Percentiles rank a stretch among this genome's conserved stretches.
Evolutionary conservation across 2,797 vertebrate genomes (phyloP).

Genomic region (Peromyscus attwateri): DNA sequence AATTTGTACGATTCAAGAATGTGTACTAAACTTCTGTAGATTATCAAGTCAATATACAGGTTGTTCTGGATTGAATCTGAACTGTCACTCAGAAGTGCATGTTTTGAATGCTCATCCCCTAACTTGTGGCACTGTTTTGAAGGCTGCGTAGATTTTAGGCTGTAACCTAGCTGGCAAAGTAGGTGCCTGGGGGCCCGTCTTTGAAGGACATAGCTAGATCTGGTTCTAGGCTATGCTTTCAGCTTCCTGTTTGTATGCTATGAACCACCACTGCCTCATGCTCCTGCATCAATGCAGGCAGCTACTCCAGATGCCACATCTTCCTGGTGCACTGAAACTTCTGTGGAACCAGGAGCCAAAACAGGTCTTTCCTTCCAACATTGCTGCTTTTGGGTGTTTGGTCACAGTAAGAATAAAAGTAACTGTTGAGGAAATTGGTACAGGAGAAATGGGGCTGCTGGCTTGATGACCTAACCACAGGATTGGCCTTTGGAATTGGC

Average conservation of each 20-base stretch:
- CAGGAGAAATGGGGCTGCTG: neutral
- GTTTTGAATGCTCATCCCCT: too few species aligned
- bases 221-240: neutral
- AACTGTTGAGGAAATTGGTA: neutral
- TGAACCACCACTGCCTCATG: neutral
- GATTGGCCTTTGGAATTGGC: neutral
- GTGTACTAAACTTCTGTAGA: neutral
- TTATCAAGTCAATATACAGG: neutral
- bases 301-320: too few species aligned
- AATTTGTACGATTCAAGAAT: neutral
- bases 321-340: neutral
- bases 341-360: neutral
- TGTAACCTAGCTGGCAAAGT: neutral
- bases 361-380: neutral
- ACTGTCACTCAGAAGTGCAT: neutral
- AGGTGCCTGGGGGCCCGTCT: neutral
- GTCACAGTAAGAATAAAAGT: neutral
- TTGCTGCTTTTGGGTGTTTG: neutral
- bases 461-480: neutral
- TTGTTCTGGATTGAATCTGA: neutral
- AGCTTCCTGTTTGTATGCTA: neutral
- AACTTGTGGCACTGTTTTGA: neutral
- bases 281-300: neutral
- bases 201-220: neutral
- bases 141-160: neutral